Percentiles rank a stretch among this genome's conserved stretches.
phyloP scores from a whole-genome alignment of 2,797 vertebrate genomes.

The Triplophysa bombifrons region DNA sequence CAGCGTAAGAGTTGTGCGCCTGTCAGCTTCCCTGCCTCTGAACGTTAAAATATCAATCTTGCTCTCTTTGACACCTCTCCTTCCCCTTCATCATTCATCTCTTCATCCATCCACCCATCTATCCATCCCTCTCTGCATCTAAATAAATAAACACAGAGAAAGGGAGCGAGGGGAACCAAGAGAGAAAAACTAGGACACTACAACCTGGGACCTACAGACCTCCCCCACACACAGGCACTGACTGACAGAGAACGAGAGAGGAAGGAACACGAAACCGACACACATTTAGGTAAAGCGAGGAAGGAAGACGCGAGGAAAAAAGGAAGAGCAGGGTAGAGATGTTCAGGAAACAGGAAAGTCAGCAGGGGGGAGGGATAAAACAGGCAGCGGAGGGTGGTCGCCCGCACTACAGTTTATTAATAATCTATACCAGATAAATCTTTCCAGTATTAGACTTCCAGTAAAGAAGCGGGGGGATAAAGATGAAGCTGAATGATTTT shows the following conservation, averaged over 20 bases:
- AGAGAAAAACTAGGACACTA: constrained; percentile 55
- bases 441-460: constrained; percentile 26
- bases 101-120: constrained; percentile 44
- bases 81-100: constrained; percentile 61
- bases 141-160: constrained; percentile 67
- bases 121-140: constrained; percentile 59
- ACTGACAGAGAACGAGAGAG: neutral
- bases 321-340: constrained; percentile 10
- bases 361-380: constrained; percentile 30
- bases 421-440: constrained; percentile 35
- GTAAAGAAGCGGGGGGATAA: neutral
- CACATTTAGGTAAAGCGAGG: constrained; percentile 30
- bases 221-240: constrained; percentile 29
- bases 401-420: constrained; percentile 40
- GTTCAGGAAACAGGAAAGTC: constrained; percentile 21
- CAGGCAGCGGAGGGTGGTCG: constrained; percentile 38
- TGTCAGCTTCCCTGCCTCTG: constrained; percentile 18
- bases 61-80: constrained; percentile 45
- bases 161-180: constrained; percentile 30
- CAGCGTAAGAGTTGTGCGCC: neutral
- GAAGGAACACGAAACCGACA: constrained; percentile 11
- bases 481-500: neutral
- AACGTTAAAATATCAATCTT: constrained; percentile 58
- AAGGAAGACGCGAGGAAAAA: constrained; percentile 4
- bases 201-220: constrained; percentile 50